These are phyloP conservation scores for Pherbina coryleti DNA, from an alignment of 2,888 invertebrate genomes.

Conservation along the genomic window DNA sequence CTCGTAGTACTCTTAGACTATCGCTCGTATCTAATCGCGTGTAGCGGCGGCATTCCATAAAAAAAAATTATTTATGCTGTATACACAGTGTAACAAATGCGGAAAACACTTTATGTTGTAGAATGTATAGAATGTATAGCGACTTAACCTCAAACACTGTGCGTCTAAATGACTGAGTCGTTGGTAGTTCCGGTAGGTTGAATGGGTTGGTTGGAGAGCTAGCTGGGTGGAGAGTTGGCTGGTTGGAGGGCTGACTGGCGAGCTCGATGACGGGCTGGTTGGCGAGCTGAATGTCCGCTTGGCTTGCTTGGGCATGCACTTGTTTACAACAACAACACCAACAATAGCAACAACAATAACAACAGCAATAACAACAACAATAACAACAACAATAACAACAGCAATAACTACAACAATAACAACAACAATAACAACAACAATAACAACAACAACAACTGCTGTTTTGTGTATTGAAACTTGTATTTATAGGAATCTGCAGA, in stretches of 20 bases:
- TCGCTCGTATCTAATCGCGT: too few relatives aligned
- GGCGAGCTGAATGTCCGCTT: neutral
- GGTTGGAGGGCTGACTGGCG: neutral
- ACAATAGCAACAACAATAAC: too few relatives aligned
- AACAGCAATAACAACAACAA: neutral
- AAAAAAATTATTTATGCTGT: too few relatives aligned
- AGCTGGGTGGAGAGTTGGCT: neutral
- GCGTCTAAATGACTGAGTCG: too few relatives aligned
- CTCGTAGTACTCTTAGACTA: neutral
- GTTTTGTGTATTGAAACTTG: conserved; percentile 13
- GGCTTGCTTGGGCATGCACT: neutral
- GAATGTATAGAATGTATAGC: neutral
- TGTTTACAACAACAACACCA: conserved; percentile 4
- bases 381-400: neutral
- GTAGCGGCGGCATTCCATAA: too few relatives aligned
- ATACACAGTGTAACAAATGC: neutral
- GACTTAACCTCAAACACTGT: conserved; percentile 23
- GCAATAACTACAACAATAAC: neutral
- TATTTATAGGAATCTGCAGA: conserved; percentile 3
- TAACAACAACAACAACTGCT: neutral
- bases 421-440: neutral
- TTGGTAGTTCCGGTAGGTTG: neutral
- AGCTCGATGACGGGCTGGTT: neutral
- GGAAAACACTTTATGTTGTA: neutral
- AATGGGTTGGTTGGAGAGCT: neutral